Evolutionary conservation across 2,797 vertebrate genomes (phyloP), one percentile per base, ranked within the genome.

Genomic region (Crenichthys baileyi): DNA sequence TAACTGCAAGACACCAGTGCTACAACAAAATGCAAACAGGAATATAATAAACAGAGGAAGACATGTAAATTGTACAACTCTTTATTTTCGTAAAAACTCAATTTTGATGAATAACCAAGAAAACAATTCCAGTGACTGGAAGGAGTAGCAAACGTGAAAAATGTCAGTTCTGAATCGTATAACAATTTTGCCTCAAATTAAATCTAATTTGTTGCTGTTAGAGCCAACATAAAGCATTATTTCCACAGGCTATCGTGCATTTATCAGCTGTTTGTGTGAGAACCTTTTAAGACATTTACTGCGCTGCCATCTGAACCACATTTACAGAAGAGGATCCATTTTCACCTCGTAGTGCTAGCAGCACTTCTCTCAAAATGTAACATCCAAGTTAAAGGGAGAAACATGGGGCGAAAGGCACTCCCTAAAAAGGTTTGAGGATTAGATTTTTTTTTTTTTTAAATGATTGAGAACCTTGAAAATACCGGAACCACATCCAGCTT

Each of bases 11-110:
- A 26, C 4, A 61, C 3, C 15, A 31, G 16, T 1, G 29, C 15
- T 70, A n/a, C 15, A 22, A 13, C 15, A 11, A 39, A 15, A 41
- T 4, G 41, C 16, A 39, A 63, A 26, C 1, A 1, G 31, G 11
- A 51, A 39, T 58, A 75, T 65, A 29, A 79, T 31, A 81, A 46
- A 76, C 26, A 75, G 72, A 83, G 76, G 71, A 29, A 88, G 12
- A 82, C 79, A 24, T 11, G 11, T 20, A 79, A 91, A 94, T 90
- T 94, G 91, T 93, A 93, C 91, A 94, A 96, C 84, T 93, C 90
- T 96, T 95, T 96, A 95, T 95, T 87, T 87, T 95, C 94, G 95
- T 95, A 95, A 96, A 96, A 96, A 96, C 86, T 93, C 94, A 87
- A 82, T 89, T 94, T 90, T 94, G 90, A 93, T 88, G 87, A 89